These are phyloP conservation scores for Papilio machaon DNA, from an alignment of 1,140 invertebrate species.

Conservation along the genomic window DNA sequence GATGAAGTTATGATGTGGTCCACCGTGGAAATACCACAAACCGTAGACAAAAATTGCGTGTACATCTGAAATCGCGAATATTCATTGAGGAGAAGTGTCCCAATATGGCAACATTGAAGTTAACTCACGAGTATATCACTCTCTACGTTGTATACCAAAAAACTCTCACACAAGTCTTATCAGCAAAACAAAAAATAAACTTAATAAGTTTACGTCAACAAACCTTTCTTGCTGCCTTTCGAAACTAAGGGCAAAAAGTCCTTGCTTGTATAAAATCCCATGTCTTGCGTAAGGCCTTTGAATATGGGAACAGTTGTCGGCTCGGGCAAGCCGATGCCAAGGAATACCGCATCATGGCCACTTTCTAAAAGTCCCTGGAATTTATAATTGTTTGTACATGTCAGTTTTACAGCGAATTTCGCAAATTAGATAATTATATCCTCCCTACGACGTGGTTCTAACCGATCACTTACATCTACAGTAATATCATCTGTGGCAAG, in stretches of 20 bases:
- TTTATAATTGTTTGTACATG: constrained; percentile 24
- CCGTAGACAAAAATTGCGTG: no score
- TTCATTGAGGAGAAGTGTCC: no score
- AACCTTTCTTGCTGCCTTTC: constrained; percentile 93
- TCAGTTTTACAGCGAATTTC: no score
- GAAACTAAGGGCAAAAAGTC: constrained; percentile 95
- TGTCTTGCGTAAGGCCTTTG: constrained; percentile 87
- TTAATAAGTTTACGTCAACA: background rate
- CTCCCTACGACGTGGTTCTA: background rate
- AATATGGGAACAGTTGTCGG: constrained; percentile 93
- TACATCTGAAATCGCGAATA: no score
- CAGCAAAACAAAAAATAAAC: background rate
- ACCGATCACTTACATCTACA: constrained; percentile 82
- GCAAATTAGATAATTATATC: no score
- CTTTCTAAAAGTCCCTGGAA: constrained; percentile 85
- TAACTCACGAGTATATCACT: no score
- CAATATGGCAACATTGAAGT: no score
- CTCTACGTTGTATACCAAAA: background rate
- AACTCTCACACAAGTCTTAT: no score
- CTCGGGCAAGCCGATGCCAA: constrained; percentile 97
- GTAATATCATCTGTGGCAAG: constrained; percentile 88
- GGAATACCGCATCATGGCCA: constrained; percentile 91
- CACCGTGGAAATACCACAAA: no score
- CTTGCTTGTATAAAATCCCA: constrained; percentile 98
- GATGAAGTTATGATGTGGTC: no score